Base-by-base conservation (phyloP, 2,888 invertebrate species). In the Tortricodes alternella region DNA sequence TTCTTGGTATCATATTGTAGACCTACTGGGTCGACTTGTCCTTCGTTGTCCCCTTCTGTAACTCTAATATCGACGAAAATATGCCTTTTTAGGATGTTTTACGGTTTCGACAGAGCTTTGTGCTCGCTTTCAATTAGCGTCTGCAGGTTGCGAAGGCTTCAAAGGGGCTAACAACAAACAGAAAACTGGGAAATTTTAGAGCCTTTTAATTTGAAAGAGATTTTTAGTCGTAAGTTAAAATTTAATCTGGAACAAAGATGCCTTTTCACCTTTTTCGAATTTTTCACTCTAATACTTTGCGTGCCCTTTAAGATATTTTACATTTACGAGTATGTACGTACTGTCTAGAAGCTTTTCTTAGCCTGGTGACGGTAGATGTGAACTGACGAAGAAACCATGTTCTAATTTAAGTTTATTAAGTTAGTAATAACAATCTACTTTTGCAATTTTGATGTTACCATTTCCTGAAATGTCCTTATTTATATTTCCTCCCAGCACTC, bases 111-210 rank as follows among this genome's bases (percentile, higher is more conserved):
- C 63, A 58, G 53, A 58, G 52, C 56, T 57, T 51, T 59, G 57
- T 43, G 50, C 60, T 60, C 60, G 46, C 57, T 63, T 56, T 63
- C 63, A 67, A 64, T 62, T 64, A 66, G 59, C 59, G 61, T 53
- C 60, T 60, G 49, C 39, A 58, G 51, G 43, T 51, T 49, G 39
- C 43, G 46, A 53, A 53, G 41, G 46, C 35, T 34, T 29, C 49
- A 39, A 44, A 32, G 49, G n/a, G 49, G 49, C 35, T 37, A 32
- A 29, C 39, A 41, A 48, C 34, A 46, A 48, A 57, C 39, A 21
- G 16, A 35, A 41, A 38, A 53, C 27, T 18, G n/a, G 21, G 29
- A 27, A 37, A 53, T 43, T 32, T 53, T 38, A 39, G 13, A 19
- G n/a, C 24, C 13, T 34, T 27, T 18, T 13, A 27, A 34, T 19